A percentile compares a stretch with the other conserved stretches of the same genome.
Conservation (phyloP, 1,140 invertebrate genomes). For the Scaptomyza pallida region DNA sequence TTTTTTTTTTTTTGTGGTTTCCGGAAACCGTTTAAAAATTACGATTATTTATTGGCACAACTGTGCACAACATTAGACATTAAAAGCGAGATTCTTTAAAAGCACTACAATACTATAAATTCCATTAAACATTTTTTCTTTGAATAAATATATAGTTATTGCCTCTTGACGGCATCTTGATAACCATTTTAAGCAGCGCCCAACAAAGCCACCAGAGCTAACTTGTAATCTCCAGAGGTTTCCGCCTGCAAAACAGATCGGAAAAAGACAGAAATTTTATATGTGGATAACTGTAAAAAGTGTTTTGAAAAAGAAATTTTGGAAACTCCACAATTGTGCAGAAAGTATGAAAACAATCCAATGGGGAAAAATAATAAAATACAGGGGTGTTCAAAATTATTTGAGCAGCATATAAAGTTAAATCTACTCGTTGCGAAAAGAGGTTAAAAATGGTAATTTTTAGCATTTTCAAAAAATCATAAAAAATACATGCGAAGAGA, state of each 20-base stretch:
- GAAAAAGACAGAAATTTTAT: not conserved
- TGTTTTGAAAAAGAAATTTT: constrained; percentile 14
- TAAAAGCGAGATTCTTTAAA: constrained; percentile 53
- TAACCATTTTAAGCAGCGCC: constrained; percentile 65
- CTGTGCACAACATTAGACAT: constrained; percentile 58
- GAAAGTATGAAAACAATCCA: not conserved
- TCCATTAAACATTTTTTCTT: constrained; percentile 18
- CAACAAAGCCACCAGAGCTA: constrained; percentile 87
- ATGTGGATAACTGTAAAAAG: not conserved
- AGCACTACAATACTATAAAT: constrained; percentile 55
- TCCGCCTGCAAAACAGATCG: constrained; percentile 86
- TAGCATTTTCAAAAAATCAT: no score
- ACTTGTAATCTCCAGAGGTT: constrained; percentile 90
- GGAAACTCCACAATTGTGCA: constrained; percentile 16
- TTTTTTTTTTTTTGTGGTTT: constrained; percentile 1
- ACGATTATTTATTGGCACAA: constrained; percentile 12
- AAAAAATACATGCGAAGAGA: no score
- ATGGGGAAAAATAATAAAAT: not conserved
- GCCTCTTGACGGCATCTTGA: not conserved
- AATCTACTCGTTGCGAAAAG: no score
- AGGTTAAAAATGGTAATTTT: no score
- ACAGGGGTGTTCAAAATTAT: no score
- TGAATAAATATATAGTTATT: not conserved
- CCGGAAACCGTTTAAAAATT: not conserved
- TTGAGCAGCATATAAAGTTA: no score